A percentile compares a stretch with the other conserved stretches of the same genome.
Conservation (phyloP, 2,113 vertebrate genomes). For the Candoia aspera region DNA sequence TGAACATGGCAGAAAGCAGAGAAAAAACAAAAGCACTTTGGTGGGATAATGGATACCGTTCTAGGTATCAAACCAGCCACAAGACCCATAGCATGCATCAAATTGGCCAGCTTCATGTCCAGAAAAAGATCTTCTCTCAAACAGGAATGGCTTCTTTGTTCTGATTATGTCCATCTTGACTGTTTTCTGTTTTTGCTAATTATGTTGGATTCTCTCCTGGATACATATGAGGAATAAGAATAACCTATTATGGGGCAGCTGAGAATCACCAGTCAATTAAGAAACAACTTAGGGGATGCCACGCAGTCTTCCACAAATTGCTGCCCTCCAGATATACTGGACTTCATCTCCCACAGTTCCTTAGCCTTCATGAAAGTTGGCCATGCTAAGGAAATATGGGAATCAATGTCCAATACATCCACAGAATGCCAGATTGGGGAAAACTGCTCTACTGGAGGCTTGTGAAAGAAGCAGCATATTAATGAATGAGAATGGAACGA, state of each 20-base stretch:
- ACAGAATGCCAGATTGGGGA: neutral
- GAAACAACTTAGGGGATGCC: neutral
- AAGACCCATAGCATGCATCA: conserved; percentile 15
- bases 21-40: neutral
- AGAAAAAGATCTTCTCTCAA: conserved; percentile 4
- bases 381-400: neutral
- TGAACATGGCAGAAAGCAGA: neutral
- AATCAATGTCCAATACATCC: neutral
- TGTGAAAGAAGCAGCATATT: neutral
- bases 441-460: neutral
- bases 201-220: neutral
- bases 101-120: conserved; percentile 13
- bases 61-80: conserved; percentile 22
- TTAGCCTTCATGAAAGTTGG: neutral
- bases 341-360: neutral
- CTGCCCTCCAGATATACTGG: neutral
- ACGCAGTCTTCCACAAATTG: neutral
- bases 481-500: neutral
- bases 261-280: neutral
- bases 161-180: neutral
- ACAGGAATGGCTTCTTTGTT: conserved; percentile 11
- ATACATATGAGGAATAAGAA: neutral
- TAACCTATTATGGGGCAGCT: neutral
- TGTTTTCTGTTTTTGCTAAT: neutral
- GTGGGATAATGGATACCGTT: conserved; percentile 53